Conservation (phyloP, 2,888 invertebrate species). For the Erpobdella octoculata region DNA sequence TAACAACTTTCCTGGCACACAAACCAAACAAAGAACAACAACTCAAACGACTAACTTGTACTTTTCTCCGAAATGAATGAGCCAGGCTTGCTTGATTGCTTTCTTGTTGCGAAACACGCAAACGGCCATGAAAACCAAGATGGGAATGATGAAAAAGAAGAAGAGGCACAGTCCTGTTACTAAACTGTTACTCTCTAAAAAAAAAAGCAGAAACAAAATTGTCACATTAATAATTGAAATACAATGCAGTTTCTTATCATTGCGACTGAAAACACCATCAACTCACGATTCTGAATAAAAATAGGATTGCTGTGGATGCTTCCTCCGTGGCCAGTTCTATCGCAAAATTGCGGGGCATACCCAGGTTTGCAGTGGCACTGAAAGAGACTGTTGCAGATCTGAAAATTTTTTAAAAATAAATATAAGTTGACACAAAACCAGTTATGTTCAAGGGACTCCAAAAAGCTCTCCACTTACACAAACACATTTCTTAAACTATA, state of each 20-base stretch:
- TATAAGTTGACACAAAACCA: too few relatives aligned
- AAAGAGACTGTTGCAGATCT: constrained; percentile 21
- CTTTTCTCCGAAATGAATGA: constrained; percentile 28
- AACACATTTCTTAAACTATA: too few relatives aligned
- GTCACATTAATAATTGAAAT: too few relatives aligned
- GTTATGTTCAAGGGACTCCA: too few relatives aligned
- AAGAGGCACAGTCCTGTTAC: constrained; percentile 64
- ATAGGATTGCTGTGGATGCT: constrained; percentile 26
- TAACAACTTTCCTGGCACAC: too few relatives aligned
- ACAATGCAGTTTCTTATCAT: neutral
- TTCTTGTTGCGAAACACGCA: constrained; percentile 68
- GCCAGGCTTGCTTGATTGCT: constrained; percentile 60
- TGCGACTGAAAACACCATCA: neutral
- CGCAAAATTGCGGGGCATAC: constrained; percentile 20
- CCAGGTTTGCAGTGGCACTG: constrained; percentile 24
- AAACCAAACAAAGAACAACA: neutral
- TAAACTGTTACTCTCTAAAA: neutral
- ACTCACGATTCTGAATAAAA: constrained; percentile 13
- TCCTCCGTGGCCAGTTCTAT: constrained; percentile 15
- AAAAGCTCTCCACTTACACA: too few relatives aligned
- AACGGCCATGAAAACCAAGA: constrained; percentile 62
- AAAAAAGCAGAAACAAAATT: neutral
- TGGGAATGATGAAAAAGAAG: constrained; percentile 76
- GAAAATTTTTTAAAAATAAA: too few relatives aligned
- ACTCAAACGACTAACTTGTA: constrained; percentile 9